Evolutionary conservation across 2,113 vertebrate genomes (phyloP).

Genomic region (Aptenodytes forsteri): DNA sequence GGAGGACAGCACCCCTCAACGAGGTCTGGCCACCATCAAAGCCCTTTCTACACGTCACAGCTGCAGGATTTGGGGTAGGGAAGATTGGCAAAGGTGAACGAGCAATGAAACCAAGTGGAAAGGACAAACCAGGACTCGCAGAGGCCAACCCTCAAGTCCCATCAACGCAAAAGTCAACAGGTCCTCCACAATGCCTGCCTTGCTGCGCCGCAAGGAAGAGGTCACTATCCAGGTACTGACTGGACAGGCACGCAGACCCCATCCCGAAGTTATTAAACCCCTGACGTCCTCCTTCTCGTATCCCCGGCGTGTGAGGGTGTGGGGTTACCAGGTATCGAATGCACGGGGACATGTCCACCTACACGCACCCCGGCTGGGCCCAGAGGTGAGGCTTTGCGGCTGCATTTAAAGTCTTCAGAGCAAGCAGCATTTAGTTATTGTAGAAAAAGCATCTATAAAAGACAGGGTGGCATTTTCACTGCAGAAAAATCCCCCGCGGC

Average conservation of each 20-base stretch:
- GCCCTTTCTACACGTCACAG: background rate
- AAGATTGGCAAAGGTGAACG: background rate
- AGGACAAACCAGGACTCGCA: background rate
- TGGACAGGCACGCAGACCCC: background rate
- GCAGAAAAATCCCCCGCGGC: background rate
- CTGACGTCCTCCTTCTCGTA: accelerated
- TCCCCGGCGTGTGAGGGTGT: background rate
- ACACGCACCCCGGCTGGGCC: background rate
- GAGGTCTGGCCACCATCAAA: background rate
- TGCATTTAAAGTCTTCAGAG: background rate
- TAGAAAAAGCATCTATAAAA: background rate
- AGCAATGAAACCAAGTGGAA: background rate
- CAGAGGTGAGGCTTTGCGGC: background rate
- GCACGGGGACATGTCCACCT: accelerated
- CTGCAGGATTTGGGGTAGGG: background rate
- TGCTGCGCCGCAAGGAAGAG: background rate
- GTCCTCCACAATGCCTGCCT: background rate
- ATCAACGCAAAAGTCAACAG: background rate
- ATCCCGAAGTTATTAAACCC: background rate
- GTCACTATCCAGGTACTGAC: background rate
- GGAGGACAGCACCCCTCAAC: background rate
- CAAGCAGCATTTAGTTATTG: background rate
- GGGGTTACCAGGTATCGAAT: background rate
- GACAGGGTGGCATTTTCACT: background rate
- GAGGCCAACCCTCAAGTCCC: background rate